Base-by-base conservation (phyloP, 2,888 invertebrate species). In the Thera britannica region DNA sequence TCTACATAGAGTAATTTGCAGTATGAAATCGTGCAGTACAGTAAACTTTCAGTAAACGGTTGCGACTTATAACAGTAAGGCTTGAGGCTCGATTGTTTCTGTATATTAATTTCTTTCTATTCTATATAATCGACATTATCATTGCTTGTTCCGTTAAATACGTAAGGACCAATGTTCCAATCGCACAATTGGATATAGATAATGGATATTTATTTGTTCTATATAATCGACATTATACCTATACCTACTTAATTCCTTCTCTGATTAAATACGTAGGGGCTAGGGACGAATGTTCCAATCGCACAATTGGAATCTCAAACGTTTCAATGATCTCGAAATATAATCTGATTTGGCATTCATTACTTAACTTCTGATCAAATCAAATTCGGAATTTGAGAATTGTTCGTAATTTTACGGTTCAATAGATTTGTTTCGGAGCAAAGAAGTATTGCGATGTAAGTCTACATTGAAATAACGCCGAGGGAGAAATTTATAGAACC, bases 361-460 rank as follows among this genome's bases (percentile, higher is more conserved):
- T 88, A 86, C 83, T 87, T 86, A 86, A 90, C 87, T 87, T 90
- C 86, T 86, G 87, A 90, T 88, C 85, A 88, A 90, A 89, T 88
- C 89, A 84, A 83, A 88, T 89, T 86, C 83, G 79, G 83, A 88
- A 88, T 88, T 88, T 86, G 85, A 86, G 87, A 85, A 86, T 86
- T 85, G 85, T 86, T 88, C 85, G 83, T 85, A 90, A 92, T 92
- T 91, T 90, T 80, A 87, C 82, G 88, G 84, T 77, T 90, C 86
- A 90, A 89, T 87, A 84, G 87, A 82, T 90, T 90, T 90, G 87
- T 92, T 92, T 91, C 85, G 86, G 84, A 73, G 86, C 83, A 87
- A 88, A 90, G 89, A 90, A 90, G 87, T 89, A 87, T 89, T 90
- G 85, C 87, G 86, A 84, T 87, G 84, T 89, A 85, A 88, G 87